Conservation (phyloP, 2,113 vertebrate species). For the Oreochromis niloticus region DNA sequence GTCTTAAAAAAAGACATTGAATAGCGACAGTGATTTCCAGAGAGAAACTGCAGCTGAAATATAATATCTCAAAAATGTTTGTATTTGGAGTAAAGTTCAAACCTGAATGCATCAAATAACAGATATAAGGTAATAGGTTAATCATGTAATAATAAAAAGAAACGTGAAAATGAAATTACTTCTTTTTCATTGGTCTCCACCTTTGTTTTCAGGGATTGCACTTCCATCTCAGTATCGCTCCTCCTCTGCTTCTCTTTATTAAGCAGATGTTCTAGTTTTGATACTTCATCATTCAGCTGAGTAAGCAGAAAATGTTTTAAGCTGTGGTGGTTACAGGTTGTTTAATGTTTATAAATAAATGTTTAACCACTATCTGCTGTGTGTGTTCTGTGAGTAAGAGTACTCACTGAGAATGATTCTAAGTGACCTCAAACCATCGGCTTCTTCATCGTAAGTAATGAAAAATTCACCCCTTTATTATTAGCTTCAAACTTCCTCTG, state of each 20-base stretch:
- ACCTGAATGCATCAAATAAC: background rate
- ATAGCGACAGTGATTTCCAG: accelerated
- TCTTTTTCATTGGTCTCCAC: accelerated
- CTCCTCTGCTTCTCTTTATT: background rate
- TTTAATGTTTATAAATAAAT: background rate
- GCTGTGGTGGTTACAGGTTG: accelerated
- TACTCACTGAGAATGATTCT: background rate
- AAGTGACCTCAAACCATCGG: background rate
- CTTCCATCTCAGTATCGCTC: accelerated
- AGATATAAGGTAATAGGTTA: background rate
- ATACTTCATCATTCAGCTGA: background rate
- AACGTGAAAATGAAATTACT: accelerated
- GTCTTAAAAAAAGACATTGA: background rate
- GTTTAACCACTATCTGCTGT: background rate
- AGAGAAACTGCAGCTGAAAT: background rate
- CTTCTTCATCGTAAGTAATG: accelerated
- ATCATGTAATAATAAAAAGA: background rate
- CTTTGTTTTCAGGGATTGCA: background rate
- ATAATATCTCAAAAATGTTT: accelerated
- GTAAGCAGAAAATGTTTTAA: accelerated
- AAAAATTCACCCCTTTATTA: background rate
- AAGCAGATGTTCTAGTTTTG: accelerated
- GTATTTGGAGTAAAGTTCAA: background rate
- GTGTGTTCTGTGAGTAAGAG: background rate
- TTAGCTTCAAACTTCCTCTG: background rate